Base-by-base conservation (phyloP, 2,888 invertebrate species). In the Tachystola acroxantha region DNA sequence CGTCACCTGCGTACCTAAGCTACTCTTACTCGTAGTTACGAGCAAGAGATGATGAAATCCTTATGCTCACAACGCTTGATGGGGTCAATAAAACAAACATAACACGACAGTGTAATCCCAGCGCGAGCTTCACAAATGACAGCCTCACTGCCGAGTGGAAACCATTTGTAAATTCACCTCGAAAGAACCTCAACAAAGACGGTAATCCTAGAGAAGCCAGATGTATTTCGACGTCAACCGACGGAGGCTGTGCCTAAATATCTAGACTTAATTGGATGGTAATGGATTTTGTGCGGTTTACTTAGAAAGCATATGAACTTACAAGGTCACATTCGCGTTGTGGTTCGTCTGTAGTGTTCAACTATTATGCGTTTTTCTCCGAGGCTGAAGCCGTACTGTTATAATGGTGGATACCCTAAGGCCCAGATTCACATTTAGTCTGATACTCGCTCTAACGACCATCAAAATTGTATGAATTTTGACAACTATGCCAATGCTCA, bases 251-350 rank as follows among this genome's bases (percentile, higher is more conserved):
- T 10, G 16, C 10, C 7, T 31, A 7, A 20, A 34, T 31, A 19
- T 16, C 16, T 35, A 32, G 32, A 10, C 32, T 22, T 51, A 49
- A 53, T 52, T 47, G 50, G 43, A 50, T 52, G 43, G 49, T 61
- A 72, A 68, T 64, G 59, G 55, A 57, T 62, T 62, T 53, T 48
- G 48, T 48, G 57, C 50, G 47, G 55, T 49, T 56, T 50, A 41
- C 34, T 34, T 19, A n/a, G 35, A 32, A 34, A 29, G 10, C 36
- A 26, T 52, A 46, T 59, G 52, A 61, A 45, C 55, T 49, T 46
- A 50, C 49, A 53, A 60, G 57, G 59, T 51, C 52, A 57, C 46
- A 34, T 12, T n/a, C 28, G 10, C 22, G n/a, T n/a, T n/a, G n/a
- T n/a, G n/a, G n/a, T n/a, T n/a, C n/a, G n/a, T n/a, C n/a, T n/a